phyloP scores from a whole-genome alignment of 2,113 vertebrate genomes.

The Oncorhynchus tshawytscha region DNA sequence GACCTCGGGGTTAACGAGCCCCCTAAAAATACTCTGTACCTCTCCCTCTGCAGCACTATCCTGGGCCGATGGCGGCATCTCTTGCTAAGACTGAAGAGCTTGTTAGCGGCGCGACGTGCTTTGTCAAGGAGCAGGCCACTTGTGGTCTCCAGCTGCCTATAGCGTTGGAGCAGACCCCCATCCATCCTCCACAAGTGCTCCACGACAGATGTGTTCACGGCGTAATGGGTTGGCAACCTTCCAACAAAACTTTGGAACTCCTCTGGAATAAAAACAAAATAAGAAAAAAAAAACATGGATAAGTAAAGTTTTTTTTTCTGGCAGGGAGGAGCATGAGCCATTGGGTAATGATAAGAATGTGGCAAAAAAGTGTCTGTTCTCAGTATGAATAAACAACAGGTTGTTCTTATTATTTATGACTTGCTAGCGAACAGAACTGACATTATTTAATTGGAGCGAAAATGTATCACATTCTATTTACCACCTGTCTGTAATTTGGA shows the following conservation, averaged over 20 bases:
- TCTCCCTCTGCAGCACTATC: conserved; percentile 71
- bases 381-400: conserved; percentile 14
- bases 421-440: conserved; percentile 11
- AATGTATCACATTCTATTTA: conserved; percentile 13
- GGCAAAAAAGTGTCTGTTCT: neutral
- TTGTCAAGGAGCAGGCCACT: conserved; percentile 68
- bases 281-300: conserved; percentile 41
- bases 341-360: conserved; percentile 23
- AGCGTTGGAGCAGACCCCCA: conserved; percentile 68
- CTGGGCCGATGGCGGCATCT: conserved; percentile 75
- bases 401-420: conserved; percentile 21
- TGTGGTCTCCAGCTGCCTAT: conserved; percentile 72
- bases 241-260: conserved; percentile 78
- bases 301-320: conserved; percentile 37
- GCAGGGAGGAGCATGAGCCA: conserved; percentile 14
- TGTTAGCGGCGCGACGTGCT: conserved; percentile 69
- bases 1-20: conserved; percentile 46
- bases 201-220: conserved; percentile 75
- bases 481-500: conserved; percentile 31
- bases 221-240: conserved; percentile 71
- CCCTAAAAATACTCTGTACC: conserved; percentile 60
- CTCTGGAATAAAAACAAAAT: conserved; percentile 61
- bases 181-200: conserved; percentile 75
- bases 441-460: conserved; percentile 6
- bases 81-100: conserved; percentile 79